These are phyloP conservation scores for Chlamydotis undulata DNA, from an alignment of 2,113 vertebrate species.

Conservation along the genomic window DNA sequence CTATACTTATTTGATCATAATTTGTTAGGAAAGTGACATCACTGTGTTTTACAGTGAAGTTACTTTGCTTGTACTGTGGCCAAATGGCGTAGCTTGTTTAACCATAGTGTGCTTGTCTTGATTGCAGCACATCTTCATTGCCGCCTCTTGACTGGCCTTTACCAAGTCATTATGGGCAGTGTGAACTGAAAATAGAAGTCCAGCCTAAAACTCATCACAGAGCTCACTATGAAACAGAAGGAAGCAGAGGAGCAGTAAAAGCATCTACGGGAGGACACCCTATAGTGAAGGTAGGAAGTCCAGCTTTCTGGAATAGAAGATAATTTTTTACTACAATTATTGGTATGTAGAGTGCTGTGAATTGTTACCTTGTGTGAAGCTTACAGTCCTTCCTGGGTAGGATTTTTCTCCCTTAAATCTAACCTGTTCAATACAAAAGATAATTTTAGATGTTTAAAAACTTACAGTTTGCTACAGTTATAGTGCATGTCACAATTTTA, in stretches of 20 bases:
- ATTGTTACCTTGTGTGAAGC: not conserved
- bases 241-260: slow-evolving; percentile 96
- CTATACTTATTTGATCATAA: not conserved
- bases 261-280: slow-evolving; percentile 94
- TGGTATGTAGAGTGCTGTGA: not conserved
- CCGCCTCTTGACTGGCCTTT: slow-evolving; percentile 97
- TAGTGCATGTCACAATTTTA: not conserved
- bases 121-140: slow-evolving; percentile 92
- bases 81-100: not conserved
- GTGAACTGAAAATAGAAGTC: slow-evolving; percentile 95
- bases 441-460: not conserved
- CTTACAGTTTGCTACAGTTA: not conserved
- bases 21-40: not conserved
- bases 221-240: slow-evolving; percentile 98
- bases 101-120: slow-evolving; percentile 30
- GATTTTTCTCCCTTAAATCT: not conserved
- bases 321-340: not conserved
- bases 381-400: not conserved
- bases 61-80: not conserved
- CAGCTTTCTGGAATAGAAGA: not conserved
- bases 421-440: not conserved
- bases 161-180: slow-evolving; percentile 92
- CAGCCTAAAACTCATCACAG: slow-evolving; percentile 98
- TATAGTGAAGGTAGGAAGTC: slow-evolving; percentile 90
- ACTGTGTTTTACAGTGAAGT: not conserved